Conservation (phyloP, 2,797 vertebrate genomes). For the Fringilla coelebs region DNA sequence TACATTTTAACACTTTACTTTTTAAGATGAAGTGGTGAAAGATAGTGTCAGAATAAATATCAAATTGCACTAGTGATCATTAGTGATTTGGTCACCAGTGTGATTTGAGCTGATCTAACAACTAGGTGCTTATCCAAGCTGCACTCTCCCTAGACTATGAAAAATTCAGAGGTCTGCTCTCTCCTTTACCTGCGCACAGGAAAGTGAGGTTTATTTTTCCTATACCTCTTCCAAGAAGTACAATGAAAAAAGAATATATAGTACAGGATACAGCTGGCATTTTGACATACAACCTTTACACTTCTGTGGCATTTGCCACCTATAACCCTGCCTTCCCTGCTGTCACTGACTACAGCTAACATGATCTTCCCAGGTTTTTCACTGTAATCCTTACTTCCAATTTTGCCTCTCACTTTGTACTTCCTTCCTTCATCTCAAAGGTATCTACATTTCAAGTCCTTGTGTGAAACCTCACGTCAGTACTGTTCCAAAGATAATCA, state of each 20-base stretch:
- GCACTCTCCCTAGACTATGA: fast-evolving
- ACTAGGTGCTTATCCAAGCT: not conserved
- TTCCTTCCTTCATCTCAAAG: not conserved
- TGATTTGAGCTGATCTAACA: not conserved
- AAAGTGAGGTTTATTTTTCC: not conserved
- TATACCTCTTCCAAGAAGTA: not conserved
- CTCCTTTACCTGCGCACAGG: not conserved
- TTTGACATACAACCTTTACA: not conserved
- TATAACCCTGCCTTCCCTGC: not conserved
- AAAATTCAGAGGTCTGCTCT: not conserved
- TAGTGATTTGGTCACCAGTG: no score
- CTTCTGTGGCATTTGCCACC: fast-evolving
- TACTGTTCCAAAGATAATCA: not conserved
- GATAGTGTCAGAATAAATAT: not conserved
- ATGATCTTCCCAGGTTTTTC: not conserved
- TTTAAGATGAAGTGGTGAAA: not conserved
- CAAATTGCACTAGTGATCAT: not conserved
- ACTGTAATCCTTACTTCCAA: not conserved
- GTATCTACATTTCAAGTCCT: not conserved
- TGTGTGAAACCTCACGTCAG: not conserved
- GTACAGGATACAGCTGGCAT: not conserved
- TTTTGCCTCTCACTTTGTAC: not conserved
- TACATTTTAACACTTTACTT: not conserved
- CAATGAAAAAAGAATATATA: not conserved
- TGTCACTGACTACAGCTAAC: not conserved